Evolutionary conservation across 2,797 vertebrate genomes (phyloP).

Genomic region (Rhinogobio ventralis): DNA sequence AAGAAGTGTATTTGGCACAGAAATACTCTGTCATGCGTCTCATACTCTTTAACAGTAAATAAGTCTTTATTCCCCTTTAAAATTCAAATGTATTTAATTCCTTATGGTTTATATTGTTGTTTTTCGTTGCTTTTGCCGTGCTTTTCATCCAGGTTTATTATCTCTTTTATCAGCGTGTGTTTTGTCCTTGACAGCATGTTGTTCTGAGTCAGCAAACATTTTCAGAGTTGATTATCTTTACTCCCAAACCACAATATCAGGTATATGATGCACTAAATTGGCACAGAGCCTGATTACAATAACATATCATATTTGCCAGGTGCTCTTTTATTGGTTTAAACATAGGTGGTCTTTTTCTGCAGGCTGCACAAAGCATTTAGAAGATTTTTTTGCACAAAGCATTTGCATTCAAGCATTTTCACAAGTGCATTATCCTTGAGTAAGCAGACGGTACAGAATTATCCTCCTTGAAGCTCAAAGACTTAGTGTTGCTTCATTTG

Average conservation of each 20-base stretch:
- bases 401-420: too few species aligned
- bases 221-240: slow-evolving; percentile 34
- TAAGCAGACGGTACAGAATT: slow-evolving; percentile 1
- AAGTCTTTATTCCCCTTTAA: too few species aligned
- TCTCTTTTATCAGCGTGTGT: not conserved
- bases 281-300: not conserved
- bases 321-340: slow-evolving; percentile 33
- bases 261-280: not conserved
- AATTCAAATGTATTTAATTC: not conserved
- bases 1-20: too few species aligned
- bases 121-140: not conserved
- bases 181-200: slow-evolving; percentile 1
- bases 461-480: slow-evolving; percentile 37
- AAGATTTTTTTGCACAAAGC: slow-evolving; percentile 11
- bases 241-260: not conserved
- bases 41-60: too few species aligned
- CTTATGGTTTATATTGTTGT: not conserved
- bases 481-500: slow-evolving; percentile 33
- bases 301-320: slow-evolving; percentile 6
- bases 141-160: not conserved
- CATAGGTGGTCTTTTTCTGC: slow-evolving; percentile 16
- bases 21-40: too few species aligned
- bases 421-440: slow-evolving; percentile 33
- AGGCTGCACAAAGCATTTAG: slow-evolving; percentile 24
- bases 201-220: slow-evolving; percentile 11